Evolutionary conservation across 2,888 invertebrate genomes (phyloP).

Genomic region (Hipparchia semele): DNA sequence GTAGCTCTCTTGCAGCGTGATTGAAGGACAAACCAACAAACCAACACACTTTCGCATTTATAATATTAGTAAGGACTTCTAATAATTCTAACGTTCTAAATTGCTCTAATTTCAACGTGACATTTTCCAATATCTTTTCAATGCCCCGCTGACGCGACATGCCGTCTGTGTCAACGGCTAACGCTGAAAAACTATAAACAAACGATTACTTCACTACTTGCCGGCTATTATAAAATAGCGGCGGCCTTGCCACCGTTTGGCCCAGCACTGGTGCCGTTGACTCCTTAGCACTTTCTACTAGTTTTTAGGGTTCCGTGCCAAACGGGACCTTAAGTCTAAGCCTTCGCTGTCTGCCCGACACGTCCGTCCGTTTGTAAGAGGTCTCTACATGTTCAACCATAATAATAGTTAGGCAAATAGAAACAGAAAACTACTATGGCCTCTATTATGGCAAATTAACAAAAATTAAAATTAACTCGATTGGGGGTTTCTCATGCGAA

Average conservation of each 20-base stretch:
- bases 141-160: constrained; percentile 15
- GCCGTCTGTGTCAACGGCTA: constrained; percentile 40
- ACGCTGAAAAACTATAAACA: constrained; percentile 70
- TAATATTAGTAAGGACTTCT: not conserved
- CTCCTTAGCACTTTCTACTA: constrained; percentile 74
- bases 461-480: no score
- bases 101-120: constrained; percentile 1
- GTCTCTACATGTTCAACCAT: no score
- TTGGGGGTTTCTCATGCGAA: no score
- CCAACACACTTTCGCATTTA: no score
- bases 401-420: no score
- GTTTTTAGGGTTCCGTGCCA: constrained; percentile 53
- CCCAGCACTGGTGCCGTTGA: constrained; percentile 76
- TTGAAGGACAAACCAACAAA: no score
- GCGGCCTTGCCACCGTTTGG: constrained; percentile 79
- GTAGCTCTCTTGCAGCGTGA: no score
- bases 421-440: no score
- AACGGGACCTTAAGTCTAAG: no score
- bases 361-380: no score
- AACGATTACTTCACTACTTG: constrained; percentile 69
- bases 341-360: no score
- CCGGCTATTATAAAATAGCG: constrained; percentile 70
- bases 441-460: no score
- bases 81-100: not conserved
- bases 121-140: constrained; percentile 13